Evolutionary conservation across 1,140 invertebrate genomes (phyloP), one percentile per base, ranked within the genome.

Genomic region (Stegodyphus mimosarum): DNA sequence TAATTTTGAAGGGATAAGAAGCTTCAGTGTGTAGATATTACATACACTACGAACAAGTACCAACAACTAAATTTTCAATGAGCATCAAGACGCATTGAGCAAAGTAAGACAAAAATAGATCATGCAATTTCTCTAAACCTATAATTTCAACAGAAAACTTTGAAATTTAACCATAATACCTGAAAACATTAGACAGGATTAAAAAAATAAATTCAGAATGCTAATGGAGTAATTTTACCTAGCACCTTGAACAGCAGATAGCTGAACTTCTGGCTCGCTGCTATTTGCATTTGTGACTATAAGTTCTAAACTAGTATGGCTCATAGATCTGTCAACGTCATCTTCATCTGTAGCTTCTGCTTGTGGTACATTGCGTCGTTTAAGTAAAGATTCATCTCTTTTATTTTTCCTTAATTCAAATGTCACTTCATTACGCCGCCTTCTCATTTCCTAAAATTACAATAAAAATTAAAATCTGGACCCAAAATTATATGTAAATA

Each of bases 311-410:
- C 86, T 89, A 88, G 70, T 87, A 53, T 84, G 50, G 1, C 86
- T 78, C 71, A 88, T 90, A 90, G 92, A 92, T 77, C 89, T 89
- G 67, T 94, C 92, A 86, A 93, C 92, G 0, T 93, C 89, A 7
- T 93, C 93, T 10, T 91, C 92, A 7, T 91, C 87, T 18, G 71
- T 74, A 17, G 67, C 13, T 0, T 81, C 73, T 66, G 77, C 33
- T n/a, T 74, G 87, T 6, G 92, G 91, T 51, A 99, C 94, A 89
- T 99, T 99, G 77, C 98, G 92, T 69, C 97, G 92, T 91, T 99
- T 99, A 2, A 95, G 92, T n/a, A 99, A 91, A 89, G 98, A 96
- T 88, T 99, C 97, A 91, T 99, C 97, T 89, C 98, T 96, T 67
- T 96, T 95, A 7, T 95, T 94, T 92, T 99, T 99, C 15, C 98